Evolutionary conservation across 2,113 vertebrate genomes (phyloP).

Genomic region (Plestiodon gilberti): DNA sequence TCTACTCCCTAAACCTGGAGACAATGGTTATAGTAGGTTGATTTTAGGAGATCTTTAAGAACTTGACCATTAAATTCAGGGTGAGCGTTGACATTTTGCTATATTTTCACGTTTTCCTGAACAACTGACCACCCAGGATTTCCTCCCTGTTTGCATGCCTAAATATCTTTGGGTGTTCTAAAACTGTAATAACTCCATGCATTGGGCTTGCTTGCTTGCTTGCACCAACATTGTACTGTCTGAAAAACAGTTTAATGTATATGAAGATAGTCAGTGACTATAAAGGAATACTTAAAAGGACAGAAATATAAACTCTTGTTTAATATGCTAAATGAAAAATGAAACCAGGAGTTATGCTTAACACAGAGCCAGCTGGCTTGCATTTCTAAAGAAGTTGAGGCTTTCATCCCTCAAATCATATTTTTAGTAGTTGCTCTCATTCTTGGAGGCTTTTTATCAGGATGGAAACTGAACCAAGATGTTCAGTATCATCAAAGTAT

Average conservation of each 20-base stretch:
- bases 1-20: neutral
- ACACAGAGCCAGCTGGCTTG: too few species aligned
- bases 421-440: too few species aligned
- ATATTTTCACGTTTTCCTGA: neutral
- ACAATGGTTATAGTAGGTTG: neutral
- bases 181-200: neutral
- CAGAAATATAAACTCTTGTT: neutral
- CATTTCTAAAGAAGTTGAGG: too few species aligned
- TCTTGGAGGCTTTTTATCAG: too few species aligned
- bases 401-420: too few species aligned
- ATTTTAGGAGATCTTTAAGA: neutral
- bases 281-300: neutral
- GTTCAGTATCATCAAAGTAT: too few species aligned
- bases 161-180: neutral
- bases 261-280: neutral
- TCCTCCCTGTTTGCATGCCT: neutral
- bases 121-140: neutral
- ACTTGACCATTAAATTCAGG: neutral
- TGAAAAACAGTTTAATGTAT: neutral
- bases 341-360: too few species aligned
- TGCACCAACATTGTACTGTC: neutral
- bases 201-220: neutral
- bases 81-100: neutral
- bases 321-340: neutral
- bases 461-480: too few species aligned